A percentile compares a stretch with the other conserved stretches of the same genome.
phyloP scores from a whole-genome alignment of 2,888 invertebrate species.

The Meghimatium bilineatum region DNA sequence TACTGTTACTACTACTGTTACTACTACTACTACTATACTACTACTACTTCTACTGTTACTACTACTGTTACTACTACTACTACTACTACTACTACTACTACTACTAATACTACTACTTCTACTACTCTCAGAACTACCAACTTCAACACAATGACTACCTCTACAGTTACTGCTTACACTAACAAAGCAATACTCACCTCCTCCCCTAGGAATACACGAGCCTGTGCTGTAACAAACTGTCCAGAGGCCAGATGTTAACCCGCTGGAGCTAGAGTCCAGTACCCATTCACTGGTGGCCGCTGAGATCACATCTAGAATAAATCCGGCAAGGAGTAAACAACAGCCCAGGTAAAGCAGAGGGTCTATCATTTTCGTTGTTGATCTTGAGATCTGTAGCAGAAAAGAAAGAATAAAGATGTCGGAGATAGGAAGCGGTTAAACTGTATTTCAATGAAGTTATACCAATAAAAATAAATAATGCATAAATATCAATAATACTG shows the following conservation, averaged over 20 bases:
- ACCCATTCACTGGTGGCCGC: neutral
- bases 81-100: too few species aligned
- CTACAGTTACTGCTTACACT: too few species aligned
- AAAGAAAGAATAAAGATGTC: too few species aligned
- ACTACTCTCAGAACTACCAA: too few species aligned
- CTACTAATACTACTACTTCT: too few species aligned
- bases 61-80: too few species aligned
- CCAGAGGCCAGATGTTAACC: constrained; percentile 8
- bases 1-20: neutral
- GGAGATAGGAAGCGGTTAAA: too few species aligned
- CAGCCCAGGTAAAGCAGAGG: neutral
- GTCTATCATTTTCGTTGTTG: neutral
- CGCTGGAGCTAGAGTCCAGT: neutral
- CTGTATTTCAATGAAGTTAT: too few species aligned
- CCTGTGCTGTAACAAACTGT: neutral
- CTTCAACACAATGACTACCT: too few species aligned
- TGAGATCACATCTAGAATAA: neutral
- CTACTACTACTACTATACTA: neutral
- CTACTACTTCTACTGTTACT: neutral
- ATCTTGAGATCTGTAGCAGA: too few species aligned
- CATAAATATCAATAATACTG: too few species aligned
- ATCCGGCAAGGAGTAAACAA: neutral
- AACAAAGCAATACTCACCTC: neutral
- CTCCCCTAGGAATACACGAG: neutral
- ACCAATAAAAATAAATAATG: too few species aligned